A percentile compares a stretch with the other conserved stretches of the same genome.
These are phyloP conservation scores for Corythornis madagascariensis DNA, from an alignment of 2,113 vertebrate genomes.

Conservation along the genomic window DNA sequence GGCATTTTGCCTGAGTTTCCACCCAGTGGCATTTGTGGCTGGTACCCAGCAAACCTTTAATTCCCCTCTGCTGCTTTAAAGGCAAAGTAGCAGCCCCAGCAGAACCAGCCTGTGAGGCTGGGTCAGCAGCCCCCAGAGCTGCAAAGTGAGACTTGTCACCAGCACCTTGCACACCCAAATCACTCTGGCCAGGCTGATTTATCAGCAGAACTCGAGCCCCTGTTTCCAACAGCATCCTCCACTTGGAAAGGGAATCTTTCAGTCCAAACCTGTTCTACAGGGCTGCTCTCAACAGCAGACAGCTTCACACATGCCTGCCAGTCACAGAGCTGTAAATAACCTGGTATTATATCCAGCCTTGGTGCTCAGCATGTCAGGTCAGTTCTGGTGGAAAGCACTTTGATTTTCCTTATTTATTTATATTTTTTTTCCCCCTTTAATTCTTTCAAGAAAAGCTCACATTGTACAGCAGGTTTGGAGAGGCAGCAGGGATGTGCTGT, in stretches of 20 bases:
- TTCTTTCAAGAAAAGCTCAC: not conserved
- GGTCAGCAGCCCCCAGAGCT: not conserved
- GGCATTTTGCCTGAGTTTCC: not conserved
- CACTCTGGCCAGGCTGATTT: not conserved
- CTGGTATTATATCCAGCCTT: not conserved
- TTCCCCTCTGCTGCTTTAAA: conserved; percentile 22
- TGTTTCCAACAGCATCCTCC: not conserved
- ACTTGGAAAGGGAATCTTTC: not conserved
- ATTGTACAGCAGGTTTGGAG: not conserved
- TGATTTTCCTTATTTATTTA: not conserved
- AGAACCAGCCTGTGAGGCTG: not conserved
- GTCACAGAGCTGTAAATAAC: conserved; percentile 16
- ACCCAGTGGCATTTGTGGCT: not conserved
- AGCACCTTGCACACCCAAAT: not conserved
- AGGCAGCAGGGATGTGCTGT: not conserved
- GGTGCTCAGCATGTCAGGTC: not conserved
- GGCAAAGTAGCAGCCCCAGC: not conserved
- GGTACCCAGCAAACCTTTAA: not conserved
- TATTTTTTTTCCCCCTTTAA: not conserved
- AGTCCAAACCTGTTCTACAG: conserved; percentile 54
- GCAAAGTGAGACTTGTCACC: not conserved
- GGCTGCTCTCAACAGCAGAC: not conserved
- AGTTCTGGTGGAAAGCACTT: not conserved
- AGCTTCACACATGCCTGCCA: not conserved
- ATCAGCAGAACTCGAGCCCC: not conserved